Base-by-base conservation (phyloP, 2,797 vertebrate genomes). In the Chanos chanos region DNA sequence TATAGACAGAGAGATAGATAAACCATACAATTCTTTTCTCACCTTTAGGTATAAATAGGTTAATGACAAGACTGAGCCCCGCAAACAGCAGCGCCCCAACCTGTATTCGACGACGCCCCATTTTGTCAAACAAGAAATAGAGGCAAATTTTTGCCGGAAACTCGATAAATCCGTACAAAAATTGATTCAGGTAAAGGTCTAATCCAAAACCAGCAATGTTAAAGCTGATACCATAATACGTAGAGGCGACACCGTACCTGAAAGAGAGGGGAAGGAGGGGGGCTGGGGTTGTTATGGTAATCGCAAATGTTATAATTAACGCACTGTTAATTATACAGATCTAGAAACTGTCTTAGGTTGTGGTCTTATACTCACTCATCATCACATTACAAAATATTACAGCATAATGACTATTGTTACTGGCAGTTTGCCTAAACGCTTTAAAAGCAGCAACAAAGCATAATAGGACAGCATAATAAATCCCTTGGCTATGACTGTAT, bases 211-310 rank as follows among this genome's bases (percentile, higher is more conserved):
- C 90, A 0, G 80, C 81, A 49, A 94, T 78, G 18, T 94, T 91
- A 70, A 96, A 79, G 78, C 83, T 92, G 80, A 94, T 89, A 31
- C 91, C 91, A 0, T 95, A 97, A 50, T 93, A 97, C 37, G 91
- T 92, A 74, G 92, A 92, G 44, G 94, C 89, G 37, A 92, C 87
- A 1, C 92, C 92, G 47, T 86, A 95, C 95, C 94, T 98, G 61
- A 18, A 53, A 57, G 37, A 15, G 1, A 24, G 12, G n/a, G 47
- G 9, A n/a, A n/a, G 24, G 41, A 22, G 41, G 22, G 2, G 44
- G 41, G 12, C 18, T 41, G 8, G 4, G n/a, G 1, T 8, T 7
- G 13, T 16, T 10, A 16, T 15, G 4, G 37, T 7, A 16, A n/a
- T n/a, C n/a, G n/a, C n/a, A n/a, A n/a, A n/a, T n/a, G n/a, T n/a